Conservation (phyloP, 2,113 vertebrate species). For the Nipponia nippon region DNA sequence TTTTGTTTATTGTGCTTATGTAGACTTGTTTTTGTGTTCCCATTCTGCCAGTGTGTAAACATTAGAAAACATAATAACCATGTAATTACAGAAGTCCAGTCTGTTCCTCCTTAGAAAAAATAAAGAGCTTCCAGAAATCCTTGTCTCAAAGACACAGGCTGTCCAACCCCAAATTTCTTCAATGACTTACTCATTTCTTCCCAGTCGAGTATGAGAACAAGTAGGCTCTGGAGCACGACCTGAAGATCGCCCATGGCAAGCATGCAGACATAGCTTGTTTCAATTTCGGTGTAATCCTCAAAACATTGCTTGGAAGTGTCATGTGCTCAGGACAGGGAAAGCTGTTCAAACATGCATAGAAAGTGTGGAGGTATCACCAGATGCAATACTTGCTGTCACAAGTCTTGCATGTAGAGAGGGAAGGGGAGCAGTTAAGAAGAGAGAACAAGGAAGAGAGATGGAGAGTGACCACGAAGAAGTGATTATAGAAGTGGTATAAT, state of each 20-base stretch:
- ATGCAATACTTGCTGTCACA: neutral
- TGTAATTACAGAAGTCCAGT: neutral
- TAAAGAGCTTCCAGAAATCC: neutral
- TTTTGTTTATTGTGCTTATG: neutral
- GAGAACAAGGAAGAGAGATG: neutral
- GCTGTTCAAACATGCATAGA: neutral
- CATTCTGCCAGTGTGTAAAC: neutral
- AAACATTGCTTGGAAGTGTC: neutral
- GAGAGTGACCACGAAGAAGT: neutral
- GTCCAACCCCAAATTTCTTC: neutral
- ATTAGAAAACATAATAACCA: neutral
- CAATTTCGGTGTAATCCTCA: neutral
- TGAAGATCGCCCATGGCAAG: neutral
- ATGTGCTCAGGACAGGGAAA: neutral
- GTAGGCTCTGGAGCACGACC: neutral
- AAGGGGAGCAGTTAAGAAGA: neutral
- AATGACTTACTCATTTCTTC: neutral
- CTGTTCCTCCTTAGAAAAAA: neutral
- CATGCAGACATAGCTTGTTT: neutral
- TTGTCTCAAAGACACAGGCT: neutral
- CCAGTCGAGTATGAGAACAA: neutral
- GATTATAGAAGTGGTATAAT: neutral
- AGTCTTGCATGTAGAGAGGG: neutral
- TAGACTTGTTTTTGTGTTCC: neutral
- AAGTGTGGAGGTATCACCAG: neutral